Evolutionary conservation across 2,888 invertebrate species (phyloP), one percentile per base, ranked within the genome.

Genomic region (Pediacus dermestoides): DNA sequence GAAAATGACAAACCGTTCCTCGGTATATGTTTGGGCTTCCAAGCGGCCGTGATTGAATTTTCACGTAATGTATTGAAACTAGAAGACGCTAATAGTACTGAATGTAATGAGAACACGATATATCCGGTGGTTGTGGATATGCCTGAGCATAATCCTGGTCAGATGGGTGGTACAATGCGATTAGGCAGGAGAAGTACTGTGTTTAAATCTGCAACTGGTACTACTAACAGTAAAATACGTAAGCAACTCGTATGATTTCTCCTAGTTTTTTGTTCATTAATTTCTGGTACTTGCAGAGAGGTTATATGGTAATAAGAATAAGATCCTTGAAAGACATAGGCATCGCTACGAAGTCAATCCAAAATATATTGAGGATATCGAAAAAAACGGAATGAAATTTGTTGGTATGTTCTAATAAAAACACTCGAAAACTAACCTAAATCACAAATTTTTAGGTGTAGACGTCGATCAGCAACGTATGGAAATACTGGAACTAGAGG

Each of bases 271-370:
- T 14, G 11, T 14, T 7, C 25, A 37, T 14, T 10, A 2, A 16
- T 37, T 28, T 8, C 14, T 15, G 15, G 1, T 44, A 35, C 53
- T 65, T 64, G 8, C 64, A 84, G 85, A 77, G 41, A 77, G 81
- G 66, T 68, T 93, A 2, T 93, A 93, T 70, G 85, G 85, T 3
- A 80, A 79, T 55, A 82, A 81, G 44, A 80, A 83, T 7, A 70
- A 70, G 34, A 82, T 99, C 35, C 91, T 95, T 58, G 99, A 99
- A 67, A 79, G 99, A 3, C 99, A 99, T 70, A 75, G 99, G 31
- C 99, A 99, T 69, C 78, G 99, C 13, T 99, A 93, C 64, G 99
- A 99, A 74, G 93, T 97, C 1, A 99, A 99, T 73, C 92, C 93
- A 0, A 76, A 81, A 28, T 88, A 88, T 65, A 87, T 95, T 8